These are phyloP conservation scores for Ephialtes manifestator DNA, from an alignment of 2,888 invertebrate species.

Conservation along the genomic window DNA sequence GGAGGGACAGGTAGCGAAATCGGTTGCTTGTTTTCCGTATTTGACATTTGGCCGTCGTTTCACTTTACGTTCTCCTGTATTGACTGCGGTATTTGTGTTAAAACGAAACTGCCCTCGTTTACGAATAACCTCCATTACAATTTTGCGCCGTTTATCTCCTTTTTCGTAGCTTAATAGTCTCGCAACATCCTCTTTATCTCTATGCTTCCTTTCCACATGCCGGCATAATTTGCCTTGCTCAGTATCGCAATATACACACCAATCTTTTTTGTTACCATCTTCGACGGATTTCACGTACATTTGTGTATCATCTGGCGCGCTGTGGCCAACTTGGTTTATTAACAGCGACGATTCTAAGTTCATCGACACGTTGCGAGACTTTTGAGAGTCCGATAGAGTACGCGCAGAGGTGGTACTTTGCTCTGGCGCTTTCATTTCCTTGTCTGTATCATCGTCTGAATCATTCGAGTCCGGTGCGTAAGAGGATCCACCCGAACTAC, in stretches of 20 bases:
- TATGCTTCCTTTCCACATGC: slow-evolving; percentile 49
- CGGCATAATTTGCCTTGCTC: slow-evolving; percentile 61
- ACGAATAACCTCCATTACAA: slow-evolving; percentile 44
- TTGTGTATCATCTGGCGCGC: slow-evolving; percentile 32
- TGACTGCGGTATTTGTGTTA: slow-evolving; percentile 34
- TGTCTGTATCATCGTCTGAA: too few species aligned
- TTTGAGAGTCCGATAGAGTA: too few species aligned
- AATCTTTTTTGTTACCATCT: slow-evolving; percentile 53
- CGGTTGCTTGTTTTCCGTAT: slow-evolving; percentile 32
- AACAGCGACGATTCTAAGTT: slow-evolving; percentile 33
- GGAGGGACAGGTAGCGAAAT: slow-evolving; percentile 59
- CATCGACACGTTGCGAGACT: slow-evolving; percentile 24
- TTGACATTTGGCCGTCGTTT: slow-evolving; percentile 45
- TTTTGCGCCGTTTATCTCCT: slow-evolving; percentile 43
- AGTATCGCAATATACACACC: slow-evolving; percentile 57
- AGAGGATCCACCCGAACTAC: too few species aligned
- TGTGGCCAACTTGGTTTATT: slow-evolving; percentile 43
- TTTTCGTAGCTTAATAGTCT: slow-evolving; percentile 28
- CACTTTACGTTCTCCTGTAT: slow-evolving; percentile 54
- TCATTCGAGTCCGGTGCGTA: too few species aligned
- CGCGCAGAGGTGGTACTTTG: too few species aligned
- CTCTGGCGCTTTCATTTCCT: too few species aligned
- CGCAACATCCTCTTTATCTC: slow-evolving; percentile 48
- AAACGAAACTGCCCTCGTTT: slow-evolving; percentile 57
- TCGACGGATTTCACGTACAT: slow-evolving; percentile 43